Evolutionary conservation across 2,113 vertebrate genomes (phyloP).

Genomic region (Phocoena sinus): DNA sequence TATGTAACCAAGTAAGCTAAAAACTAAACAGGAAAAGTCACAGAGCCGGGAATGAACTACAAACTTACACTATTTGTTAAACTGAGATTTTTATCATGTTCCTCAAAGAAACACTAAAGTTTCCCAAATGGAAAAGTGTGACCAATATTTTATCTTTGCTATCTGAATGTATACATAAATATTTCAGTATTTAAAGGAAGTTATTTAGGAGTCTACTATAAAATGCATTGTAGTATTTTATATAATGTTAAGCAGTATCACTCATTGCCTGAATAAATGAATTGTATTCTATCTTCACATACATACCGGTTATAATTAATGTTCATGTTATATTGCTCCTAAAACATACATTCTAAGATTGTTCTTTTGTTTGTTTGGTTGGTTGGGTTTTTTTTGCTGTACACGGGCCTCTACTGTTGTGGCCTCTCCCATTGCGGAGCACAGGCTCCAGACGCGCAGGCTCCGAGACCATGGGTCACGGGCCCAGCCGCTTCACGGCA

Average conservation of each 20-base stretch:
- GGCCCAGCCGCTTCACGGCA: no score
- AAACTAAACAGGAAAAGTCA: constrained; percentile 77
- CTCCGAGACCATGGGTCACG: no score
- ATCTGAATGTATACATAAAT: constrained; percentile 60
- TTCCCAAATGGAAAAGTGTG: constrained; percentile 60
- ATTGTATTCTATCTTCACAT: background rate
- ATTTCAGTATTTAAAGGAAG: constrained; percentile 59
- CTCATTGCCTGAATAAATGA: background rate
- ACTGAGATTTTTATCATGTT: constrained; percentile 69
- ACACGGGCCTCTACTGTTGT: no score
- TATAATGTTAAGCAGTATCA: constrained; percentile 6
- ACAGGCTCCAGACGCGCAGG: no score
- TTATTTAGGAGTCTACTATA: constrained; percentile 15
- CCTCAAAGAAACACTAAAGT: constrained; percentile 60
- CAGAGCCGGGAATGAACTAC: constrained; percentile 55
- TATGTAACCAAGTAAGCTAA: constrained; percentile 74
- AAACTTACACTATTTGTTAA: constrained; percentile 71
- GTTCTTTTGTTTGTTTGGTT: background rate
- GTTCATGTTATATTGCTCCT: background rate
- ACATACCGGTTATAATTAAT: constrained; percentile 34
- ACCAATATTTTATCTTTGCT: constrained; percentile 59
- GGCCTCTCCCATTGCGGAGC: no score
- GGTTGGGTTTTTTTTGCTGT: no score
- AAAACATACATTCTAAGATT: background rate
- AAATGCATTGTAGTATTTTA: constrained; percentile 40